phyloP scores from a whole-genome alignment of 2,797 vertebrate genomes.

The Notolabrus celidotus region DNA sequence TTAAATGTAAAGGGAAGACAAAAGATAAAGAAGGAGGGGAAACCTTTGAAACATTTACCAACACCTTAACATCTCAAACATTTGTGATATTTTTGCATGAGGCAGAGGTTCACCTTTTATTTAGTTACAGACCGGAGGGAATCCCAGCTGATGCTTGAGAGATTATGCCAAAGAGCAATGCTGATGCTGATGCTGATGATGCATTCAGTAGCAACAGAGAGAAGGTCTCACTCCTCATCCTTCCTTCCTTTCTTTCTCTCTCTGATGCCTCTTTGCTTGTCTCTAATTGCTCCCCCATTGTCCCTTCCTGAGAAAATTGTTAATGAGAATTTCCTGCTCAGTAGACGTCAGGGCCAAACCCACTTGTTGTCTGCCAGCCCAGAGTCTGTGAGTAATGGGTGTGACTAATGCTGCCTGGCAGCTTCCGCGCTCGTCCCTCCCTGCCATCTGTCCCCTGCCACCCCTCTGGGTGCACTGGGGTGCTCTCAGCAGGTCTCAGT shows the following conservation, averaged over 20 bases:
- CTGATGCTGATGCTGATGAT: conserved; percentile 18
- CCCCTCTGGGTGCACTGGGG: conserved; percentile 80
- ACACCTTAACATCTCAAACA: conserved; percentile 3
- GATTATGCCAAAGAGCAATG: conserved; percentile 22
- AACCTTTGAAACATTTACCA: conserved; percentile 14
- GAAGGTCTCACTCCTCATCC: conserved; percentile 49
- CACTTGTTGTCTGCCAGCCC: conserved; percentile 82
- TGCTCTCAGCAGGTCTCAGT: conserved; percentile 81
- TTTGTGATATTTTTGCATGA: neutral
- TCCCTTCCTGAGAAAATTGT: conserved; percentile 77
- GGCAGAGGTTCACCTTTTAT: conserved; percentile 23
- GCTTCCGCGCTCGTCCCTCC: conserved; percentile 78
- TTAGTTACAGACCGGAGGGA: conserved; percentile 17
- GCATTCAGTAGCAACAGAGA: conserved; percentile 37
- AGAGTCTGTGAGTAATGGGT: conserved; percentile 85
- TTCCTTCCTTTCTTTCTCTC: conserved; percentile 42
- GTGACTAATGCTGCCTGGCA: conserved; percentile 87
- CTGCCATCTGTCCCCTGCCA: conserved; percentile 85
- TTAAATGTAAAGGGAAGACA: conserved; percentile 49
- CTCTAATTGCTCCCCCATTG: conserved; percentile 75
- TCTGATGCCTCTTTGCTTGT: conserved; percentile 58
- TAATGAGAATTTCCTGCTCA: conserved; percentile 82
- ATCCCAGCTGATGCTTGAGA: conserved; percentile 19
- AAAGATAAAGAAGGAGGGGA: conserved; percentile 17
- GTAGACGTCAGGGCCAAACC: conserved; percentile 77